These are phyloP conservation scores for Heliocidaris tuberculata DNA, from an alignment of 35 echinoderm and acorn worm species.

Conservation along the genomic window DNA sequence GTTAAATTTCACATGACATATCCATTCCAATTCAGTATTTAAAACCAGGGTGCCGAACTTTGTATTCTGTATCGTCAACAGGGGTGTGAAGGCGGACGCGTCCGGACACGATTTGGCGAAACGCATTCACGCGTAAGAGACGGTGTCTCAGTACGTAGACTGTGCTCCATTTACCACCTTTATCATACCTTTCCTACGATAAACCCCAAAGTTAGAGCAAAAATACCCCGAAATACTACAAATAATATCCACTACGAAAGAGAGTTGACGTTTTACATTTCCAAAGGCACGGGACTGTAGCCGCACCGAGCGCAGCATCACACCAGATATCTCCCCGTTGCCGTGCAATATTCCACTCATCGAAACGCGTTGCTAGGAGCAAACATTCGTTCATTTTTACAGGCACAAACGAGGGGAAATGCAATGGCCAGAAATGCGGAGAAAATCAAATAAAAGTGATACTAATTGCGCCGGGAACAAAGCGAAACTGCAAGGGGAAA, in stretches of 20 bases:
- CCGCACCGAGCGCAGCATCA: neutral
- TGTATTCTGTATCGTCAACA: slow-evolving; percentile 36
- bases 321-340: neutral
- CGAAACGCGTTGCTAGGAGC: slow-evolving; percentile 16
- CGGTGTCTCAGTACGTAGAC: neutral
- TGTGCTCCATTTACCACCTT: neutral
- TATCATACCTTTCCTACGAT: neutral
- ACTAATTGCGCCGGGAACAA: neutral
- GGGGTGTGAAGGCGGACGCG: slow-evolving; percentile 43
- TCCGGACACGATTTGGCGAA: slow-evolving; percentile 27
- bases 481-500: neutral
- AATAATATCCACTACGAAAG: neutral
- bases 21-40: neutral
- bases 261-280: neutral
- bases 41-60: slow-evolving; percentile 44
- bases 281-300: neutral
- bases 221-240: slow-evolving; percentile 18
- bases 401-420: neutral
- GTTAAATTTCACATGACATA: slow-evolving; percentile 30
- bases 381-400: slow-evolving; percentile 31
- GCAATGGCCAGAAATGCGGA: neutral
- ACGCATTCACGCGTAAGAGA: slow-evolving; percentile 28
- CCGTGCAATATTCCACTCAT: neutral
- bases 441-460: neutral
- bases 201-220: neutral